Evolutionary conservation across 2,888 invertebrate species (phyloP).

Genomic region (Sepiola atlantica): DNA sequence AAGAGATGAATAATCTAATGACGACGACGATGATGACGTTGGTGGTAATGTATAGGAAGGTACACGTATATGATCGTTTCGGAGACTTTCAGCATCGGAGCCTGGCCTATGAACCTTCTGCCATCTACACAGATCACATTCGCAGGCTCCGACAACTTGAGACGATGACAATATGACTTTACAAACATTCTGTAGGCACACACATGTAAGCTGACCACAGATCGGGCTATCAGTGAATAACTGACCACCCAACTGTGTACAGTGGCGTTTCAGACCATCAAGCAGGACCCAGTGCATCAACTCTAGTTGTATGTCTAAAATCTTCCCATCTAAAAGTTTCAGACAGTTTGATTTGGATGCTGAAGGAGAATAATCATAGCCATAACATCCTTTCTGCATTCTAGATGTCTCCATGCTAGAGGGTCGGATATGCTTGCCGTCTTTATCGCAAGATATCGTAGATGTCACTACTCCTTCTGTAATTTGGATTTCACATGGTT

Average conservation of each 20-base stretch:
- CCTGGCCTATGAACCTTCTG: not conserved
- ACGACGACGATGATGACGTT: not conserved
- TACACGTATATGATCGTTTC: not conserved
- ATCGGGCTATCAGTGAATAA: not conserved
- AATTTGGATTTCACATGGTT: not conserved
- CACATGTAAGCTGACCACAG: conserved; percentile 32
- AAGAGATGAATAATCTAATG: not conserved
- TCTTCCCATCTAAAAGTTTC: not conserved
- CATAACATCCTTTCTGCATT: not conserved
- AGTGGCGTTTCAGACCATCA: not conserved
- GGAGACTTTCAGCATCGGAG: not conserved
- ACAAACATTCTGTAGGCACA: not conserved
- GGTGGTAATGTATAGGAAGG: not conserved
- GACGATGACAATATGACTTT: not conserved
- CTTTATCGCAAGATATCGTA: not conserved
- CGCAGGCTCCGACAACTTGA: not conserved
- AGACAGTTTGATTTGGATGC: not conserved
- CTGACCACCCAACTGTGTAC: not conserved
- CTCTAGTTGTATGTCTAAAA: not conserved
- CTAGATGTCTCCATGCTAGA: not conserved
- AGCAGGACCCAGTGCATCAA: not conserved
- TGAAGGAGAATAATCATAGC: not conserved
- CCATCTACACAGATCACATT: not conserved
- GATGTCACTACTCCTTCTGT: not conserved
- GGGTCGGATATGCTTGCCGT: not conserved